phyloP scores from a whole-genome alignment of 2,113 vertebrate species.

The Gulo gulo region DNA sequence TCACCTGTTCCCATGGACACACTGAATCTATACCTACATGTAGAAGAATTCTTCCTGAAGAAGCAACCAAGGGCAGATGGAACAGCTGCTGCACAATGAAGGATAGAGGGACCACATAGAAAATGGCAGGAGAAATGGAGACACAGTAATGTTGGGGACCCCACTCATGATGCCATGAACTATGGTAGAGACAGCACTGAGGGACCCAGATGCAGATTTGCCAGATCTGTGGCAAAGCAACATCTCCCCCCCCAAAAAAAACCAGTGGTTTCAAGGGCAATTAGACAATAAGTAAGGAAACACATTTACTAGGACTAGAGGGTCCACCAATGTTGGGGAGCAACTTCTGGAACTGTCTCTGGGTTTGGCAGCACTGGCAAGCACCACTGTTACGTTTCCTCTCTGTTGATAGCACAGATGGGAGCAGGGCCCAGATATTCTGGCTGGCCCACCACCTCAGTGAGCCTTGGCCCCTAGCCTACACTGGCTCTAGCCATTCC shows the following conservation, averaged over 20 bases:
- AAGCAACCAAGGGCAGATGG: background rate
- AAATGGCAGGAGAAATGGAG: background rate
- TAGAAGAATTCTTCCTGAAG: background rate
- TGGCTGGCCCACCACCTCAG: background rate
- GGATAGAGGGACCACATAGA: background rate
- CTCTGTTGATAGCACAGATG: background rate
- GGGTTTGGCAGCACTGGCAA: background rate
- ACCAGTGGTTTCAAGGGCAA: background rate
- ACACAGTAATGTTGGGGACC: background rate
- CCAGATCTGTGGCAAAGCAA: background rate
- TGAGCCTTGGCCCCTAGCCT: background rate
- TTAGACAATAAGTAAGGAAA: background rate
- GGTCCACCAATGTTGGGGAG: background rate
- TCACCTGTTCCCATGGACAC: background rate
- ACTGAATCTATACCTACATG: background rate
- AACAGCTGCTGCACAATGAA: background rate
- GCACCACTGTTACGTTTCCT: background rate
- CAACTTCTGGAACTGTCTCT: background rate
- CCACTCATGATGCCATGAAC: background rate
- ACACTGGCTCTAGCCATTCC: background rate
- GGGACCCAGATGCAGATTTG: background rate
- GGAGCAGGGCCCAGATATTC: background rate
- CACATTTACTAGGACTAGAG: background rate
- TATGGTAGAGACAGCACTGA: background rate
- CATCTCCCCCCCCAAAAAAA: background rate